Conservation (phyloP, 2,888 invertebrate genomes). For the Microplitis manilae region DNA sequence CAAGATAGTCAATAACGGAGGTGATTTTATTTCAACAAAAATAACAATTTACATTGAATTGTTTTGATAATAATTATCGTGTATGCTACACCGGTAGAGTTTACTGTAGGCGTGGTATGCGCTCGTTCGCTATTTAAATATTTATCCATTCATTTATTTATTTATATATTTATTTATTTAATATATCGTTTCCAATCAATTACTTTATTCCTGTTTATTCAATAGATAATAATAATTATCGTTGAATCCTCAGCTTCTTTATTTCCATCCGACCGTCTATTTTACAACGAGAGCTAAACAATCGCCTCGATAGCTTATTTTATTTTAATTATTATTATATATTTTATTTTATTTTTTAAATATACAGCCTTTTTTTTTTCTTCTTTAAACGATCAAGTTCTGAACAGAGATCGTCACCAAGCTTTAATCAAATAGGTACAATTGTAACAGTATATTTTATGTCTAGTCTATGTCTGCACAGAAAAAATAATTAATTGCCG, state of each 20-base stretch:
- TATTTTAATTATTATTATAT: constrained; percentile 41
- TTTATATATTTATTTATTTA: constrained; percentile 40
- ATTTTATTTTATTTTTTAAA: constrained; percentile 52
- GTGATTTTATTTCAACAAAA: constrained; percentile 73
- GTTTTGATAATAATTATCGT: constrained; percentile 70
- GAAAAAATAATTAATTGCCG: too few species aligned
- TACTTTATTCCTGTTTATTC: constrained; percentile 51
- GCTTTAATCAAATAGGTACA: constrained; percentile 63
- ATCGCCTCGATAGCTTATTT: constrained; percentile 39
- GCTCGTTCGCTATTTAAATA: constrained; percentile 66
- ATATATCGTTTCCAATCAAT: constrained; percentile 54
- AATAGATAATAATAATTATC: constrained; percentile 45
- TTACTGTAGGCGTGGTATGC: constrained; percentile 67
- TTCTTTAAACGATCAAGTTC: constrained; percentile 16
- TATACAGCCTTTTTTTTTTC: constrained; percentile 52
- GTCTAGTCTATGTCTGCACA: constrained; percentile 53
- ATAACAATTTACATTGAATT: constrained; percentile 72
- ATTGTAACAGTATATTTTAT: constrained; percentile 55
- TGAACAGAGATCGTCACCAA: constrained; percentile 49
- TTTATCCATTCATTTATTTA: constrained; percentile 58
- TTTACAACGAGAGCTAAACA: constrained; percentile 41
- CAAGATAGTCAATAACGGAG: constrained; percentile 65
- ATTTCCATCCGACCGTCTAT: constrained; percentile 46
- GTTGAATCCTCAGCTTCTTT: constrained; percentile 47
- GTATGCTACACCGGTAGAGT: constrained; percentile 66